These are phyloP conservation scores for Glossosoma conforme DNA, from an alignment of 1,140 invertebrate species.

Conservation along the genomic window DNA sequence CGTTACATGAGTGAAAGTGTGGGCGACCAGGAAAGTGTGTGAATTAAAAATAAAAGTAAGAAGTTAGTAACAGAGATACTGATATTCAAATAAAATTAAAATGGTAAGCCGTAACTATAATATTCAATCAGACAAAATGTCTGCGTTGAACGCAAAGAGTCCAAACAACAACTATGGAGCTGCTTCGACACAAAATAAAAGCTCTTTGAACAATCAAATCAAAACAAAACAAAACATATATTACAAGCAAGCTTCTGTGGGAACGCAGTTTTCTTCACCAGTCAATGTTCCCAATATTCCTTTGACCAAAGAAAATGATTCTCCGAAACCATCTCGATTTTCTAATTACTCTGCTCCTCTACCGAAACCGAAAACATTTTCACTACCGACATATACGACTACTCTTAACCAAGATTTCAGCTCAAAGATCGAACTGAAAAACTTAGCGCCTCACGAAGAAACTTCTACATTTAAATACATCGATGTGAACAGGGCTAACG, in stretches of 20 bases:
- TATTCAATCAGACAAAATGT: constrained; percentile 24
- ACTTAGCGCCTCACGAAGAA: constrained; percentile 9
- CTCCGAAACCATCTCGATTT: constrained; percentile 13
- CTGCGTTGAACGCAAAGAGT: constrained; percentile 20
- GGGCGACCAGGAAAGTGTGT: neutral
- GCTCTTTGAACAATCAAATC: constrained; percentile 1
- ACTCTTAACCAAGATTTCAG: constrained; percentile 23
- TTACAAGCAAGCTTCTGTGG: constrained; percentile 28
- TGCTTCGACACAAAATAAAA: constrained; percentile 3
- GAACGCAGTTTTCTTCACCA: constrained; percentile 21
- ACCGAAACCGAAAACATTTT: constrained; percentile 14
- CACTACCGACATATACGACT: constrained; percentile 22
- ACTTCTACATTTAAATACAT: constrained; percentile 14
- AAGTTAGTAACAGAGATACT: neutral
- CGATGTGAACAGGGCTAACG: constrained; percentile 6
- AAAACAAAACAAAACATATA: constrained; percentile 28
- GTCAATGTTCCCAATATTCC: neutral
- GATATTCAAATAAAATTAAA: constrained; percentile 10
- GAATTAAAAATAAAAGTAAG: neutral
- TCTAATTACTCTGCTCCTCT: constrained; percentile 17
- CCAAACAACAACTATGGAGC: constrained; percentile 13
- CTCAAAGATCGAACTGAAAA: constrained; percentile 20
- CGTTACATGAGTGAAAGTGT: neutral
- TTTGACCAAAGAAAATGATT: constrained; percentile 1
- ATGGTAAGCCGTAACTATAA: constrained; percentile 31